These are phyloP conservation scores for Mormyrus lacerda DNA, from an alignment of 2,113 vertebrate genomes.

Conservation along the genomic window DNA sequence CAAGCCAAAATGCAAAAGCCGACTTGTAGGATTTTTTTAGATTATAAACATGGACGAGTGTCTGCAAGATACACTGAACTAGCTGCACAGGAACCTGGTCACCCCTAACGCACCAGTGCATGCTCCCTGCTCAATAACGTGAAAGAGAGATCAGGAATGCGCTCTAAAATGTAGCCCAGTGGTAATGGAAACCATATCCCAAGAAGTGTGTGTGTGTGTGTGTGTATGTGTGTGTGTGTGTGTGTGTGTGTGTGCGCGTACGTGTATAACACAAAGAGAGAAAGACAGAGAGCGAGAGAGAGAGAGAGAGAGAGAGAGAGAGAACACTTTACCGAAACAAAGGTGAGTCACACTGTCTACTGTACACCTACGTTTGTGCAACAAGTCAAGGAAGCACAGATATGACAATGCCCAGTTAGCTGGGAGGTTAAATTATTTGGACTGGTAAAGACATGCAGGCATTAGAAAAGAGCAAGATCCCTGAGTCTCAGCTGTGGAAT, in stretches of 20 bases:
- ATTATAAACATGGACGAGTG: neutral
- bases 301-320: neutral
- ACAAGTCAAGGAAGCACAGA: neutral
- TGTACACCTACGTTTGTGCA: neutral
- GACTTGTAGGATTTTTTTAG: neutral
- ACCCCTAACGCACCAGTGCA: neutral
- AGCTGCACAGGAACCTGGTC: neutral
- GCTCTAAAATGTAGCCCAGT: neutral
- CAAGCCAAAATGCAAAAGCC: neutral
- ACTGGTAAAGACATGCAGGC: neutral
- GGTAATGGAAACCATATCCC: constrained; percentile 6
- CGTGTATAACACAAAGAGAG: neutral
- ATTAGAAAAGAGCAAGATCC: neutral
- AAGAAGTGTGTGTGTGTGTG: neutral
- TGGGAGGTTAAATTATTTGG: neutral
- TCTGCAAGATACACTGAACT: neutral
- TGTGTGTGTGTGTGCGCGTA: neutral
- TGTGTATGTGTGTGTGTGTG: neutral
- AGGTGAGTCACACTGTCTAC: neutral
- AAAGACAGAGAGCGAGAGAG: neutral
- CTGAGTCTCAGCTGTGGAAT: neutral
- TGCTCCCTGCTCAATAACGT: neutral
- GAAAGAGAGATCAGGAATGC: neutral
- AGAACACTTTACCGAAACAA: neutral
- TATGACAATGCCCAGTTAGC: neutral